A percentile compares a stretch with the other conserved stretches of the same genome.
phyloP scores from a whole-genome alignment of 2,797 vertebrate species.

The Coluber constrictor region DNA sequence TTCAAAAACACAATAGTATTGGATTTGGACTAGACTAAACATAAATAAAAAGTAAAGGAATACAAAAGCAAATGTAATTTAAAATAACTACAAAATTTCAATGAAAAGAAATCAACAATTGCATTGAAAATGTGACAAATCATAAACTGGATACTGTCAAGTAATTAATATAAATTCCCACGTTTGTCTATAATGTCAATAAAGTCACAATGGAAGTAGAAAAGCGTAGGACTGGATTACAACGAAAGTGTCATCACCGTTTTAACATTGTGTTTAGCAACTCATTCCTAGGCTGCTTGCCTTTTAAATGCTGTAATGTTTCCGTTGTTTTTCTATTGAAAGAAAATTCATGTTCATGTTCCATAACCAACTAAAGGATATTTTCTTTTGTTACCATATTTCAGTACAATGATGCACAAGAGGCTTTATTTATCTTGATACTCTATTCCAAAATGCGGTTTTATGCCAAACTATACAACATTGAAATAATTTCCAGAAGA shows the following conservation, averaged over 20 bases:
- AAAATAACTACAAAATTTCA: neutral
- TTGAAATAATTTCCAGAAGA: neutral
- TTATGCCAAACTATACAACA: neutral
- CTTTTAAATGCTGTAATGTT: neutral
- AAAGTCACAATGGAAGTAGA: neutral
- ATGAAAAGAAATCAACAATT: neutral
- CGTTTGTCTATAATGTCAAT: neutral
- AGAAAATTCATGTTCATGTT: neutral
- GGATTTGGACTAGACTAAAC: neutral
- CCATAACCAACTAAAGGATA: neutral
- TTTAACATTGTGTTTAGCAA: neutral
- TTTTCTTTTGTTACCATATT: conserved; percentile 13
- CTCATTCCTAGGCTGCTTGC: neutral
- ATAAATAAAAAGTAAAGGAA: neutral
- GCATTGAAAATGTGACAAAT: neutral
- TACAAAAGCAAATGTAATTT: neutral
- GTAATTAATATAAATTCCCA: neutral
- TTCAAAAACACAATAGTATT: neutral
- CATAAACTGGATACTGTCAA: neutral
- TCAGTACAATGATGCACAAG: neutral
- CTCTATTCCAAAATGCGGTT: neutral
- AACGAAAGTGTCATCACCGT: neutral
- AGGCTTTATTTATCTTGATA: neutral
- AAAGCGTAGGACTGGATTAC: neutral
- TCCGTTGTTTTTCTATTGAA: neutral